Conservation (phyloP, 23 tunicate species). For the Corella eumyota region DNA sequence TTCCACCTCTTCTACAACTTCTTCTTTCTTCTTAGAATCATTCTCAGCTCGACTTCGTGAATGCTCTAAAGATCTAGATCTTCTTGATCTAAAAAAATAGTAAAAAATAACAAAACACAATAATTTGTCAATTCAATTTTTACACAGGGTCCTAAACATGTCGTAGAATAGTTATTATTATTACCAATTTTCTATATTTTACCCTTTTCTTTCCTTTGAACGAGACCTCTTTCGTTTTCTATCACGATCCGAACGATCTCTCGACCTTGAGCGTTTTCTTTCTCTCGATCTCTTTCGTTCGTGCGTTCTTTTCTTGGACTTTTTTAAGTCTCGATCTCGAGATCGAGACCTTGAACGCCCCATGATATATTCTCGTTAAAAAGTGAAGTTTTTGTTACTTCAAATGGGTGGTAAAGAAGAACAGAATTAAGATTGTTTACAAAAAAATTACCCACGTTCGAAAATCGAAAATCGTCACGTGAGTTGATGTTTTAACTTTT, state of each 20-base stretch:
- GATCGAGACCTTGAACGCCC: slow-evolving; percentile 73
- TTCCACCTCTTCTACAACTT: slow-evolving; percentile 22
- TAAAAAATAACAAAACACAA: too few species aligned
- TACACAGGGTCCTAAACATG: too few species aligned
- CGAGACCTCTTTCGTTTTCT: slow-evolving; percentile 35
- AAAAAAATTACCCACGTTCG: too few species aligned
- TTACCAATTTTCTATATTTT: not conserved
- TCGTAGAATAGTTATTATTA: too few species aligned
- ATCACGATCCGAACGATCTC: slow-evolving; percentile 16
- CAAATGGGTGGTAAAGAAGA: too few species aligned
- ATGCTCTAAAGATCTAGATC: slow-evolving; percentile 14
- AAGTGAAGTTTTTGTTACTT: too few species aligned
- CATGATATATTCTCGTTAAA: too few species aligned
- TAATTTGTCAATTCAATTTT: too few species aligned
- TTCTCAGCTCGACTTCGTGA: too few species aligned
- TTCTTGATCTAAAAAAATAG: slow-evolving; percentile 1
- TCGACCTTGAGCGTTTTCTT: slow-evolving; percentile 38
- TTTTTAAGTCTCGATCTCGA: slow-evolving; percentile 41
- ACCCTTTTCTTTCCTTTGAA: slow-evolving; percentile 53
- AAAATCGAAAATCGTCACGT: too few species aligned
- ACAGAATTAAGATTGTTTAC: too few species aligned
- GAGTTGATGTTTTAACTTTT: too few species aligned
- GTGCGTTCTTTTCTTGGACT: slow-evolving; percentile 16
- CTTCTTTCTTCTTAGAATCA: slow-evolving; percentile 1
- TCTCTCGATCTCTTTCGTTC: slow-evolving; percentile 43